phyloP scores from a whole-genome alignment of 2,888 invertebrate species.

The Pomacea canaliculata region DNA sequence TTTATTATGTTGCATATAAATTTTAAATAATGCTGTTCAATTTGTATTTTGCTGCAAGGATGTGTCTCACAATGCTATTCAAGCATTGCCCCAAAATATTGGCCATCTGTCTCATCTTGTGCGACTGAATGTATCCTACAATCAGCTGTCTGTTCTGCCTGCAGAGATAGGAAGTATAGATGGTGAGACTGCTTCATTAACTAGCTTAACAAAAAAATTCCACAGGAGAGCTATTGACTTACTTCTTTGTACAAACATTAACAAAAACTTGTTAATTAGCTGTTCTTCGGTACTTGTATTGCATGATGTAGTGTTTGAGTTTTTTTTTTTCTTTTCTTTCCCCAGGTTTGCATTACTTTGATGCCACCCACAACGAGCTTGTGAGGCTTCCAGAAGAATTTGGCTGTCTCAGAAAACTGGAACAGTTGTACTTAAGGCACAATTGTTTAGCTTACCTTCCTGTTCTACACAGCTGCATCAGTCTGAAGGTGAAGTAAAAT shows the following conservation, averaged over 20 bases:
- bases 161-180: constrained; percentile 79
- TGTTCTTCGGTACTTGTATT: too few species aligned
- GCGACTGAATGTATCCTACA: constrained; percentile 66
- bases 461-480: constrained; percentile 78
- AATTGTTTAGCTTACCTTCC: constrained; percentile 68
- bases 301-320: too few species aligned
- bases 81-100: constrained; percentile 80
- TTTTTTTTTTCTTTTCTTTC: constrained; percentile 58
- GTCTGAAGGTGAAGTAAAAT: constrained; percentile 74
- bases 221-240: not conserved
- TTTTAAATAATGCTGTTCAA: not conserved
- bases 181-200: constrained; percentile 61
- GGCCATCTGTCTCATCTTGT: constrained; percentile 77
- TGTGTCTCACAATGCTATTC: constrained; percentile 80
- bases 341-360: constrained; percentile 82
- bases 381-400: constrained; percentile 79
- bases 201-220: not conserved
- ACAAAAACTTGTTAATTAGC: too few species aligned
- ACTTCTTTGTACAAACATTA: not conserved
- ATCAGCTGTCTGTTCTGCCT: constrained; percentile 79
- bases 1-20: too few species aligned
- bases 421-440: constrained; percentile 69
- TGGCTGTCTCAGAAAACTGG: constrained; percentile 78
- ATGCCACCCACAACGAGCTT: constrained; percentile 81
- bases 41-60: constrained; percentile 52